A percentile compares a stretch with the other conserved stretches of the same genome.
Evolutionary conservation across 2,888 invertebrate genomes (phyloP).

Genomic region (Tineola bisselliella): DNA sequence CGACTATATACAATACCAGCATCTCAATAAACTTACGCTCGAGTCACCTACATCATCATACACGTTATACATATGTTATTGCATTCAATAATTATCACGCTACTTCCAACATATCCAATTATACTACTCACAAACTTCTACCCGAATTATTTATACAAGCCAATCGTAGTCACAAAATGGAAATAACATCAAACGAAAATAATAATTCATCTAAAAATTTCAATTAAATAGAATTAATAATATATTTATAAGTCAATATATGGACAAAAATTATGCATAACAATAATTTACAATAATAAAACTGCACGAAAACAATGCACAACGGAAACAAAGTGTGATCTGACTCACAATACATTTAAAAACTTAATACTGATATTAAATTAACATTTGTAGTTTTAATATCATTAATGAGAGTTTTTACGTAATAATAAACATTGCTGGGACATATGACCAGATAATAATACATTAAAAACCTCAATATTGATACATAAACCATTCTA

Average conservation of each 20-base stretch:
- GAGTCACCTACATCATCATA: conserved; percentile 16
- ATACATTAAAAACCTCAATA: no score
- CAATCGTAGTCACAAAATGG: not conserved
- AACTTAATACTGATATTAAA: not conserved
- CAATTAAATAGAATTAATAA: not conserved
- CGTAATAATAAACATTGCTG: no score
- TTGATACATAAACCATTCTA: no score
- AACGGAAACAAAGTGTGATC: not conserved
- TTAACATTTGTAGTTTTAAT: no score
- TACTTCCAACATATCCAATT: conserved; percentile 41
- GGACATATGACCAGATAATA: no score
- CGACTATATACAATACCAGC: conserved; percentile 65
- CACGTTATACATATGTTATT: conserved; percentile 43
- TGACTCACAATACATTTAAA: not conserved
- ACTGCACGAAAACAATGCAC: not conserved
- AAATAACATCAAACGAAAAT: not conserved
- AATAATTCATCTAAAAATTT: not conserved
- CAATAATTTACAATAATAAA: conserved; percentile 4
- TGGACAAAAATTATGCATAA: not conserved
- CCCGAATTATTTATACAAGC: conserved; percentile 15
- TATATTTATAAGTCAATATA: not conserved
- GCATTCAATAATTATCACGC: conserved; percentile 40
- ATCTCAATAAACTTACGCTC: conserved; percentile 26
- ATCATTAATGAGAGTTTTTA: no score
- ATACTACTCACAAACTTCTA: conserved; percentile 44